Evolutionary conservation across 92 coral and sea anemone genomes (phyloP).

Genomic region (Parazoanthus swiftii): DNA sequence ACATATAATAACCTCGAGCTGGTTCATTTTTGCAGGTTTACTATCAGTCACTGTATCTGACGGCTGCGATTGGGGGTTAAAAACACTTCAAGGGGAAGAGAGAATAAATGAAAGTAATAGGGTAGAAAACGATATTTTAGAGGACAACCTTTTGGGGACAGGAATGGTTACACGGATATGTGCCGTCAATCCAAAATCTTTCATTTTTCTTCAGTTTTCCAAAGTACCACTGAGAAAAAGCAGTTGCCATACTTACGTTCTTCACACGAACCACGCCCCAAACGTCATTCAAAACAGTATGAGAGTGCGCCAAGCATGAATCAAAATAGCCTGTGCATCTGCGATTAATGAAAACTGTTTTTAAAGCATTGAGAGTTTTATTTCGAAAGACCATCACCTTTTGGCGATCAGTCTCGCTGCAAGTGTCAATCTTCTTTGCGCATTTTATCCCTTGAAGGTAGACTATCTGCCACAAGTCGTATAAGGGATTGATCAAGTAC

Average conservation of each 20-base stretch:
- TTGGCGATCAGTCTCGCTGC: slow-evolving; percentile 24
- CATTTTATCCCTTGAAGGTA: slow-evolving; percentile 34
- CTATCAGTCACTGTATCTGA: too few species aligned
- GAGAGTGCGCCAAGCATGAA: slow-evolving; percentile 25
- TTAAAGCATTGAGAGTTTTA: neutral
- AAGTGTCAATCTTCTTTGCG: slow-evolving; percentile 40
- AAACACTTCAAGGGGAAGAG: too few species aligned
- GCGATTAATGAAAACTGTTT: slow-evolving; percentile 2
- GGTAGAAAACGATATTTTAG: neutral
- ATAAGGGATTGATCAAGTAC: too few species aligned
- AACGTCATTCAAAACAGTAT: too few species aligned
- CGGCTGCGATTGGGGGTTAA: too few species aligned
- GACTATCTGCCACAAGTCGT: slow-evolving; percentile 29
- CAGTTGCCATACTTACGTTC: slow-evolving; percentile 12
- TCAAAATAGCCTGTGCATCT: slow-evolving; percentile 37
- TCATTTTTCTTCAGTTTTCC: neutral
- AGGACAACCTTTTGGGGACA: slow-evolving; percentile 35
- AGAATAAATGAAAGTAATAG: too few species aligned
- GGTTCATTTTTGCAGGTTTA: too few species aligned
- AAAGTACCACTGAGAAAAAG: slow-evolving; percentile 22
- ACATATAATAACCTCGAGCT: too few species aligned
- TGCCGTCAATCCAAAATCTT: slow-evolving; percentile 38
- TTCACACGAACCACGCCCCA: slow-evolving; percentile 2
- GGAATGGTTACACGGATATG: slow-evolving; percentile 42
- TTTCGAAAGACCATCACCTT: slow-evolving; percentile 33